phyloP scores from a whole-genome alignment of 2,888 invertebrate species.

The Oxystoma pomonae region DNA sequence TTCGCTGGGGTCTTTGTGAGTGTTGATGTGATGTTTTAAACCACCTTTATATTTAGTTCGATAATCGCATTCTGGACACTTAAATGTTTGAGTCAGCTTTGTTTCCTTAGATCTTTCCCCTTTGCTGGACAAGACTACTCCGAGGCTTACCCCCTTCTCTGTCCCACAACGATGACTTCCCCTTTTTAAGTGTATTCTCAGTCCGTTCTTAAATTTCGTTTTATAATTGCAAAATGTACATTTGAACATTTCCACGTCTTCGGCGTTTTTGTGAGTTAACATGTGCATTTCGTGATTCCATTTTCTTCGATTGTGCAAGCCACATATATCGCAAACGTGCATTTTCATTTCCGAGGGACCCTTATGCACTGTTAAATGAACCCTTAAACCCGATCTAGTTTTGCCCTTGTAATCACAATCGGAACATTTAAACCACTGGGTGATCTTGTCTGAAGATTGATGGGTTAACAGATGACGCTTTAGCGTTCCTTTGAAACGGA shows the following conservation, averaged over 20 bases:
- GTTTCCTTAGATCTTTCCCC: too few relatives aligned
- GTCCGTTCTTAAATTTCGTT: conserved; percentile 19
- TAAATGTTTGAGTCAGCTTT: too few relatives aligned
- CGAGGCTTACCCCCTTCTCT: background rate
- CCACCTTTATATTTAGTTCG: conserved; percentile 1
- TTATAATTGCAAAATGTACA: conserved; percentile 22
- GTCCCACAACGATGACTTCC: conserved; percentile 6
- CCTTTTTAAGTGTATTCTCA: conserved; percentile 18
- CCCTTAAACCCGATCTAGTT: conserved; percentile 16
- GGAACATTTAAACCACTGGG: background rate
- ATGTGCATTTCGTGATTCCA: conserved; percentile 5
- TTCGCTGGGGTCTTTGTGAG: conserved; percentile 10
- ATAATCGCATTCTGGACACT: conserved; percentile 14
- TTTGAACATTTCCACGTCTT: conserved; percentile 20
- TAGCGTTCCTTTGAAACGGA: background rate
- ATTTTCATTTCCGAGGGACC: conserved; percentile 10
- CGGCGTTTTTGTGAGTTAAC: conserved; percentile 12
- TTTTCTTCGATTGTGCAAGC: conserved; percentile 20
- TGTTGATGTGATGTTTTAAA: conserved; percentile 13
- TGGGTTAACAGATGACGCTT: background rate
- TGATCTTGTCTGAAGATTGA: background rate
- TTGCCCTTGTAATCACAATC: conserved; percentile 17
- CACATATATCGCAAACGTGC: conserved; percentile 19
- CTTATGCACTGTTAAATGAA: conserved; percentile 18
- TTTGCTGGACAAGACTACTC: background rate